Conservation (phyloP, 2,888 invertebrate genomes). For the Rhynchonema sp. region DNA sequence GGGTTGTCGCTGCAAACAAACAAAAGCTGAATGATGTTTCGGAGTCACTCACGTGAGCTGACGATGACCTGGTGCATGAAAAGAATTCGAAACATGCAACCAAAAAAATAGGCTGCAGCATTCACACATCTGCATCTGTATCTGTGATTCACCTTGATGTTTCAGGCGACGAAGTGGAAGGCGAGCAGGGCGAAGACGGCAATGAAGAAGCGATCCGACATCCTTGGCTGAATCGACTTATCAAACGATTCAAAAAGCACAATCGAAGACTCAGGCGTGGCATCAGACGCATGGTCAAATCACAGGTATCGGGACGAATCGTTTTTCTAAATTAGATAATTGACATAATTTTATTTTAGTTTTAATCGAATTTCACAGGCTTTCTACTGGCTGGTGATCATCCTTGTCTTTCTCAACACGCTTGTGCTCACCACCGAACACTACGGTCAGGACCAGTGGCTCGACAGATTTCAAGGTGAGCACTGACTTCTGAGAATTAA, state of each 20-base stretch:
- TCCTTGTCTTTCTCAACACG: slow-evolving; percentile 87
- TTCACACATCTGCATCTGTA: too few relatives aligned
- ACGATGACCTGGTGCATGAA: too few relatives aligned
- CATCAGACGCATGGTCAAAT: neutral
- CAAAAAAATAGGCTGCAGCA: too few relatives aligned
- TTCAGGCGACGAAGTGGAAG: neutral
- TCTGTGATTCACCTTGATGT: too few relatives aligned
- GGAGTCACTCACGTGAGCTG: too few relatives aligned
- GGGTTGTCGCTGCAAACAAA: too few relatives aligned
- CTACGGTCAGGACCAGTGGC: slow-evolving; percentile 70
- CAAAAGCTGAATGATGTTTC: too few relatives aligned
- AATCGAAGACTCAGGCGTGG: neutral
- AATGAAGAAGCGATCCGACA: neutral
- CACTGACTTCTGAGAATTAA: too few relatives aligned
- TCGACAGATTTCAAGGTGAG: slow-evolving; percentile 76
- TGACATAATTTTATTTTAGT: neutral
- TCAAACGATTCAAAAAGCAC: neutral
- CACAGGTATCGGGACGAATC: neutral
- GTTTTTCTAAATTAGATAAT: neutral
- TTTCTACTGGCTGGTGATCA: slow-evolving; percentile 93
- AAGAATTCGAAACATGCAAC: too few relatives aligned
- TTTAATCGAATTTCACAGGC: slow-evolving; percentile 37
- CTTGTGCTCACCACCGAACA: slow-evolving; percentile 83
- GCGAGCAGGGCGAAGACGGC: neutral
- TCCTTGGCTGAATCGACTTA: neutral